These are phyloP conservation scores for Papilio demoleus DNA, from an alignment of 2,888 invertebrate species.

Conservation along the genomic window DNA sequence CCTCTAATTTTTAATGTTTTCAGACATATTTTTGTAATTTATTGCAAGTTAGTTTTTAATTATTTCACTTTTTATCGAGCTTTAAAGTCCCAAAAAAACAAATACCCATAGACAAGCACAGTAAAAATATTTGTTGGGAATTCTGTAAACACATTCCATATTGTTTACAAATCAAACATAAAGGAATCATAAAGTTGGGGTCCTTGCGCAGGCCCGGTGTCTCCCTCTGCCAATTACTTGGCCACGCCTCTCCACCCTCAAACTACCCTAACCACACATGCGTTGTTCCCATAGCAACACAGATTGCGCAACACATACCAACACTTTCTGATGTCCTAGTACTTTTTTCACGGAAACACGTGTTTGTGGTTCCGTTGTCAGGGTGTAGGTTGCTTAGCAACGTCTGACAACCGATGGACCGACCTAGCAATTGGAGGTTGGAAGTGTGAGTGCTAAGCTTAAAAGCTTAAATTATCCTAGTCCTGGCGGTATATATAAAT, in stretches of 20 bases:
- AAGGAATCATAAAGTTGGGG: not conserved
- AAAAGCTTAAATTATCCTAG: no score
- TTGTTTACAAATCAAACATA: not conserved
- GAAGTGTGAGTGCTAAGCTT: no score
- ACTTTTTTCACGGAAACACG: slow-evolving; percentile 15
- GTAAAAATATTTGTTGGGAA: no score
- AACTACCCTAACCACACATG: not conserved
- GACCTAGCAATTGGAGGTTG: not conserved
- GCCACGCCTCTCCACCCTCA: not conserved
- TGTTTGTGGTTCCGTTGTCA: slow-evolving; percentile 11
- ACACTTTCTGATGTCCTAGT: slow-evolving; percentile 7
- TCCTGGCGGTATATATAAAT: no score
- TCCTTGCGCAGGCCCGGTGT: not conserved
- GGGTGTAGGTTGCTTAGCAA: not conserved
- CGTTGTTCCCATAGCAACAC: slow-evolving; percentile 4
- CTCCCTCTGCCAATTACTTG: not conserved
- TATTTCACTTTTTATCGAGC: no score
- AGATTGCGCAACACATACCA: slow-evolving; percentile 5
- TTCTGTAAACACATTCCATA: no score
- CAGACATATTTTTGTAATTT: no score
- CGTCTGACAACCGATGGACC: not conserved
- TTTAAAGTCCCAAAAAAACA: no score
- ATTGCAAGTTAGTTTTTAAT: no score
- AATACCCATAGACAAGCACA: no score
- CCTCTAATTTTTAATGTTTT: no score